These are phyloP conservation scores for Drosophila burlai DNA, from an alignment of 1,140 invertebrate genomes.

Conservation along the genomic window DNA sequence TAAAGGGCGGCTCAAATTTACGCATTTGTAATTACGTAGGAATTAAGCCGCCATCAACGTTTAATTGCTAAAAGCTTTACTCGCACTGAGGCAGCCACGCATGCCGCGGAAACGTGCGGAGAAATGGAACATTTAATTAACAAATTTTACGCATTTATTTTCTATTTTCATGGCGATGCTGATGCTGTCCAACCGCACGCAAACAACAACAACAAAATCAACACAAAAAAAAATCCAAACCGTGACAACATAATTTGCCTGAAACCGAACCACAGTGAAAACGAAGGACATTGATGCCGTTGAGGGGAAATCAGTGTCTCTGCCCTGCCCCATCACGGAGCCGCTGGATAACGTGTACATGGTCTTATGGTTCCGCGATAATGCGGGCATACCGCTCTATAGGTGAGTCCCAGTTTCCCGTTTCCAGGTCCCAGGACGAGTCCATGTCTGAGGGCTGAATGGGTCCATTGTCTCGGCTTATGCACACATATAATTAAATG, in stretches of 20 bases:
- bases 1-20: slow-evolving; percentile 63
- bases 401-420: slow-evolving; percentile 87
- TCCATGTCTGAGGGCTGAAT: slow-evolving; percentile 31
- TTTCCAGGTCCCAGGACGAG: background rate
- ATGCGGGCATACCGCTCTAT: slow-evolving; percentile 93
- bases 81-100: slow-evolving; percentile 45
- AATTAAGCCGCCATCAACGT: slow-evolving; percentile 80
- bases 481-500: slow-evolving; percentile 79
- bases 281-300: slow-evolving; percentile 92
- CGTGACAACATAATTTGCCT: slow-evolving; percentile 74
- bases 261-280: slow-evolving; percentile 74
- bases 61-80: slow-evolving; percentile 76
- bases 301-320: slow-evolving; percentile 92
- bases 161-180: slow-evolving; percentile 72
- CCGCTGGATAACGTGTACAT: slow-evolving; percentile 93
- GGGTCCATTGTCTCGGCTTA: slow-evolving; percentile 61
- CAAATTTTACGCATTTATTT: slow-evolving; percentile 84
- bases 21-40: slow-evolving; percentile 80
- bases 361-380: slow-evolving; percentile 96
- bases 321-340: slow-evolving; percentile 94
- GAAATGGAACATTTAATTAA: slow-evolving; percentile 78
- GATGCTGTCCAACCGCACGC: slow-evolving; percentile 43
- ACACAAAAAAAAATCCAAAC: slow-evolving; percentile 9
- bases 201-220: slow-evolving; percentile 10
- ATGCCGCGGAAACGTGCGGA: slow-evolving; percentile 24